Percentiles rank a stretch among this genome's conserved stretches.
Conservation (phyloP, 2,888 invertebrate species). For the Biston stratarius region DNA sequence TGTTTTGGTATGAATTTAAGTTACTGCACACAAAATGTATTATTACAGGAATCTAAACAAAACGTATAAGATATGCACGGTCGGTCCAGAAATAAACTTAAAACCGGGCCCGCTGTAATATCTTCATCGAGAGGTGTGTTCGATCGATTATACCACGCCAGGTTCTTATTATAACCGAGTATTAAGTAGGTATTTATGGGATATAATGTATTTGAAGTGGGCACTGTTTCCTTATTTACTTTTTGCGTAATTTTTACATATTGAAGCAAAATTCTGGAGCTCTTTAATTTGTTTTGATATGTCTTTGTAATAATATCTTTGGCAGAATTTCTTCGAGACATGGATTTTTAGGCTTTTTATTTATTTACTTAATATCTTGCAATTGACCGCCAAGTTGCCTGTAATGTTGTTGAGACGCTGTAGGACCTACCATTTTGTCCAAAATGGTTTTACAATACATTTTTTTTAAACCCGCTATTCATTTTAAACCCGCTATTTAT, state of each 20-base stretch:
- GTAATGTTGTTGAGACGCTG: too few species aligned
- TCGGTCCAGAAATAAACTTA: constrained; percentile 75
- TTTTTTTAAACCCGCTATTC: too few species aligned
- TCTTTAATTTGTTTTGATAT: not conserved
- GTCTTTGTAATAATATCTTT: not conserved
- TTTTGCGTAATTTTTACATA: constrained; percentile 8
- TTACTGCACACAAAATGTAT: constrained; percentile 15
- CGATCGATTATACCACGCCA: constrained; percentile 74
- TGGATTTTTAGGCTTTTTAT: too few species aligned
- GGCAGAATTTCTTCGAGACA: not conserved
- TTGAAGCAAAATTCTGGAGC: not conserved
- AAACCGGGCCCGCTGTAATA: constrained; percentile 74
- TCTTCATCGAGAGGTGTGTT: constrained; percentile 83
- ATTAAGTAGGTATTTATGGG: constrained; percentile 49
- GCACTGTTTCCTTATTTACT: constrained; percentile 40
- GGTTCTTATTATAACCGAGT: constrained; percentile 53
- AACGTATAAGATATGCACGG: constrained; percentile 42
- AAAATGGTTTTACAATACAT: too few species aligned
- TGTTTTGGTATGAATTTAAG: not conserved
- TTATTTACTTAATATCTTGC: too few species aligned
- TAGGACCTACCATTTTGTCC: too few species aligned
- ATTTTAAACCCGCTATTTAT: too few species aligned
- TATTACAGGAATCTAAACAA: constrained; percentile 38
- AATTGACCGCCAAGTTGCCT: too few species aligned
- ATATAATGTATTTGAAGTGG: constrained; percentile 40